These are phyloP conservation scores for Oryctes rhinoceros DNA, from an alignment of 1,140 invertebrate species.

Conservation along the genomic window DNA sequence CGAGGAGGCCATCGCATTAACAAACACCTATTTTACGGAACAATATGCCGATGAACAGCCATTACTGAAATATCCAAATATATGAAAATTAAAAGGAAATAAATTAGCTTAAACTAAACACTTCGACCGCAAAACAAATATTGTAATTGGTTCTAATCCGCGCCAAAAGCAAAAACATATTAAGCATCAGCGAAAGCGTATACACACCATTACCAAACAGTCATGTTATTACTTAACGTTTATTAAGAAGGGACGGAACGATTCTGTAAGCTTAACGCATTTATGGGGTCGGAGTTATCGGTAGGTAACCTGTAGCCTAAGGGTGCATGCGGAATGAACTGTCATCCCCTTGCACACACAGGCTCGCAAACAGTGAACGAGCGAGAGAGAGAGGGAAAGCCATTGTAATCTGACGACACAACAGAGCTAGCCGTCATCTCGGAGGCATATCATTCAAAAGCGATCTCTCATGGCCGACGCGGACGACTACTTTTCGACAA, in stretches of 20 bases:
- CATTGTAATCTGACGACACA: slow-evolving; percentile 37
- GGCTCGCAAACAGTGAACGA: neutral
- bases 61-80: too few relatives aligned
- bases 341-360: slow-evolving; percentile 37
- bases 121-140: too few relatives aligned
- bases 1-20: too few relatives aligned
- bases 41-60: too few relatives aligned
- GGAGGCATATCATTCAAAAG: slow-evolving; percentile 42
- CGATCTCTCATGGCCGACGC: neutral
- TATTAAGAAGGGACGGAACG: slow-evolving; percentile 23
- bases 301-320: slow-evolving; percentile 43
- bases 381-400: neutral
- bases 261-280: slow-evolving; percentile 36
- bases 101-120: too few relatives aligned
- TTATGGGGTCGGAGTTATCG: slow-evolving; percentile 36
- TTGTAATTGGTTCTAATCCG: too few relatives aligned
- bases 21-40: too few relatives aligned
- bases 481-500: slow-evolving; percentile 4
- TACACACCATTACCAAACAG: neutral
- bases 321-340: slow-evolving; percentile 45
- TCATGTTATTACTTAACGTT: slow-evolving; percentile 27
- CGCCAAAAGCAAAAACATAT: too few relatives aligned
- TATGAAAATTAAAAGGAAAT: too few relatives aligned
- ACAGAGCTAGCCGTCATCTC: slow-evolving; percentile 34
- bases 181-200: neutral